phyloP scores from a whole-genome alignment of 1,140 invertebrate species.

The Philotrypesis tridentata region DNA sequence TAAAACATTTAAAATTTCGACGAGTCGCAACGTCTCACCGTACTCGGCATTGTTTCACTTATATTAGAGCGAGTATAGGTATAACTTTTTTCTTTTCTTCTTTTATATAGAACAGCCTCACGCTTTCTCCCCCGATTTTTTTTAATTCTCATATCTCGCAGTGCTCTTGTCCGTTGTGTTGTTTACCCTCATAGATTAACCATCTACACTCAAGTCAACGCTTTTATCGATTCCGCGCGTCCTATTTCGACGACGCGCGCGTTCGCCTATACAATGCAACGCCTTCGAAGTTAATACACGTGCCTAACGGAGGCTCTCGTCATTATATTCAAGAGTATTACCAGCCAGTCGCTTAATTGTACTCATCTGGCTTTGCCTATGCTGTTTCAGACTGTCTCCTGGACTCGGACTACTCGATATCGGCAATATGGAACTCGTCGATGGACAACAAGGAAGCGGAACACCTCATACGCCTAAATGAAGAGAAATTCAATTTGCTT shows the following conservation, averaged over 20 bases:
- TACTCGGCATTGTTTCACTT: not conserved
- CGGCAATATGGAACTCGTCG: slow-evolving; percentile 58
- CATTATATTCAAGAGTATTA: not conserved
- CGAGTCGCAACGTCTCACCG: not conserved
- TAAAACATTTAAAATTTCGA: not conserved
- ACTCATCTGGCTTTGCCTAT: too few relatives aligned
- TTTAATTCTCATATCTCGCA: not conserved
- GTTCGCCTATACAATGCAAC: not conserved
- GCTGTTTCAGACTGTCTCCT: slow-evolving; percentile 32
- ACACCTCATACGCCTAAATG: slow-evolving; percentile 59
- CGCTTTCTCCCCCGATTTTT: not conserved
- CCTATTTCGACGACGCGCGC: not conserved
- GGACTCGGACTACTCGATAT: slow-evolving; percentile 53
- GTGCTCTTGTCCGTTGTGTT: not conserved
- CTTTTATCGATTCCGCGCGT: not conserved
- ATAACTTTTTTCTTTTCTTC: not conserved
- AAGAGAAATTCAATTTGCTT: slow-evolving; percentile 62
- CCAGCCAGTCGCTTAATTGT: too few relatives aligned
- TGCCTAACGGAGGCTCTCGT: not conserved
- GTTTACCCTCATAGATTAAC: not conserved
- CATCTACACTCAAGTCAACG: not conserved
- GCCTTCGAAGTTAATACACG: not conserved
- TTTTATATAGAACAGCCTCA: not conserved
- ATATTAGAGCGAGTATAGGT: too few relatives aligned
- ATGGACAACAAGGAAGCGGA: slow-evolving; percentile 61